These are phyloP conservation scores for Trogon melanurus DNA, from an alignment of 2,113 vertebrate species.

Conservation along the genomic window DNA sequence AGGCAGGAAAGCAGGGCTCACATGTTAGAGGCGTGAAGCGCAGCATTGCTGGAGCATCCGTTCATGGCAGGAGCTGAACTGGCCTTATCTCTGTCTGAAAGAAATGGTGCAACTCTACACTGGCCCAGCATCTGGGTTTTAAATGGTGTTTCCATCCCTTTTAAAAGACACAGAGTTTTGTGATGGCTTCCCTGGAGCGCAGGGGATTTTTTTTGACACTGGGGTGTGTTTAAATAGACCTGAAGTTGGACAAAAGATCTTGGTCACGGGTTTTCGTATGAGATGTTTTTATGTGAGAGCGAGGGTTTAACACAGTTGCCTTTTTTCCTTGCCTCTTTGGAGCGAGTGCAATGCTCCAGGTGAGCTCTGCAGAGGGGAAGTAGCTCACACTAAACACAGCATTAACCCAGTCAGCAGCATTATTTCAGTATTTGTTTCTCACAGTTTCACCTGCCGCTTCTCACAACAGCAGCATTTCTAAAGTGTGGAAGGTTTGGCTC, in stretches of 20 bases:
- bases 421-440: not conserved
- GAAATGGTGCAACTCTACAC: not conserved
- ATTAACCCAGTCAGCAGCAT: not conserved
- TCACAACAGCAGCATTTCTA: not conserved
- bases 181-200: not conserved
- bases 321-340: not conserved
- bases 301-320: not conserved
- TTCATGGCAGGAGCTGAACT: not conserved
- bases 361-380: not conserved
- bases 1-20: not conserved
- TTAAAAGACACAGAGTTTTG: not conserved
- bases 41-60: accelerated
- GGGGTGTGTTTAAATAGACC: not conserved
- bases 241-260: not conserved
- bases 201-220: not conserved
- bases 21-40: not conserved
- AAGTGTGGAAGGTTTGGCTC: not conserved
- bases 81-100: not conserved
- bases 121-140: not conserved
- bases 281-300: not conserved
- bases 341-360: not conserved
- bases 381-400: not conserved
- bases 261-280: not conserved
- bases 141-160: not conserved
- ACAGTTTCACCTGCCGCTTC: not conserved